Percentiles rank a stretch among this genome's conserved stretches.
Conservation (phyloP, 2,888 invertebrate genomes). For the Salticus scenicus region DNA sequence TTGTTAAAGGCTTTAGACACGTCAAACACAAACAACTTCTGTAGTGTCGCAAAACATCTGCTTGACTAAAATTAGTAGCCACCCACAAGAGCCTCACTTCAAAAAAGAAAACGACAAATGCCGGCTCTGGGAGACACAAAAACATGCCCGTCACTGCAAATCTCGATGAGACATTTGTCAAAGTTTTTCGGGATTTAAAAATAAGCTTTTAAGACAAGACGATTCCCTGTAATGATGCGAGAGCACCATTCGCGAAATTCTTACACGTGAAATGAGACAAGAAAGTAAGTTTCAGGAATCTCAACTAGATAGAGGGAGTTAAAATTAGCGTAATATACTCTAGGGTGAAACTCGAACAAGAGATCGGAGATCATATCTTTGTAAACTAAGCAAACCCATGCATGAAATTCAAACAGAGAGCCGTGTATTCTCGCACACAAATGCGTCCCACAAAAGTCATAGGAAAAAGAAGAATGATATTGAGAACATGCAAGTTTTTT, state of each 20-base stretch:
- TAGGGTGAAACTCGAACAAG: too few species aligned
- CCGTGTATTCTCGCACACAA: too few species aligned
- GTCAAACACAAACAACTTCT: too few species aligned
- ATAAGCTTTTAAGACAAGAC: conserved; percentile 43
- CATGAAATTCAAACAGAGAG: too few species aligned
- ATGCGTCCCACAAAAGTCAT: too few species aligned
- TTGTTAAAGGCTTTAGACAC: too few species aligned
- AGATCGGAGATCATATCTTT: too few species aligned
- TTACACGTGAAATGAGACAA: not conserved
- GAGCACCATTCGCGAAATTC: not conserved
- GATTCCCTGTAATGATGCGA: conserved; percentile 31
- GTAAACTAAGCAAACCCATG: too few species aligned
- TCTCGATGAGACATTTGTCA: conserved; percentile 48
- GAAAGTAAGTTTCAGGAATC: conserved; percentile 1
- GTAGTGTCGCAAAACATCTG: not conserved
- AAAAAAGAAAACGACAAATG: not conserved
- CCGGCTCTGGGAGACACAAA: conserved; percentile 21
- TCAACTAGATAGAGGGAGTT: not conserved
- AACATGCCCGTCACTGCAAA: conserved; percentile 24
- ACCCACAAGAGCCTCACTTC: conserved; percentile 33
- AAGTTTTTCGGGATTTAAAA: conserved; percentile 36
- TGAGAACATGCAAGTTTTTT: too few species aligned
- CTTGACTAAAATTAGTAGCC: conserved; percentile 46
- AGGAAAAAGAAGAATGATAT: too few species aligned
- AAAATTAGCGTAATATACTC: too few species aligned